A percentile compares a stretch with the other conserved stretches of the same genome.
These are phyloP conservation scores for Polyploca ridens DNA, from an alignment of 2,888 invertebrate species.

Conservation along the genomic window DNA sequence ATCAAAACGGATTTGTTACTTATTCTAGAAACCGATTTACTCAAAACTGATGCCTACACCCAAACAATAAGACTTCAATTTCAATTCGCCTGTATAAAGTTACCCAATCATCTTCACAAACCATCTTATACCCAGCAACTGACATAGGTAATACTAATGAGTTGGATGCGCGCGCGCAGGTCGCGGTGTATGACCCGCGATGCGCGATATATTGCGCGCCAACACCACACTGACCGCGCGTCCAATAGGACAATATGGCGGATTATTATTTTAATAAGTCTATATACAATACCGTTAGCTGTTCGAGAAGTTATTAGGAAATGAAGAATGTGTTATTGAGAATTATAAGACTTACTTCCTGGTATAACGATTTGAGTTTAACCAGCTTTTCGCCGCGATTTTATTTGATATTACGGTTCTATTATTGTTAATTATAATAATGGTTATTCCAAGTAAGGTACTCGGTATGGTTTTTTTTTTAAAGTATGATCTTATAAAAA, in stretches of 20 bases:
- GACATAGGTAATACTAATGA: slow-evolving; percentile 66
- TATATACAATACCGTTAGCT: not conserved
- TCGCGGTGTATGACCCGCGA: slow-evolving; percentile 58
- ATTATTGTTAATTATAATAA: too few relatives aligned
- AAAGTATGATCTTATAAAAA: too few relatives aligned
- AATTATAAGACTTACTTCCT: not conserved
- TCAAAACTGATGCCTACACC: too few relatives aligned
- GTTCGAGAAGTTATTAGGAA: not conserved
- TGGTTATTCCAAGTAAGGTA: too few relatives aligned
- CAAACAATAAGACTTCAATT: not conserved
- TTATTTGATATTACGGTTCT: not conserved
- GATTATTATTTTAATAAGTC: slow-evolving; percentile 12
- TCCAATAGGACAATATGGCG: slow-evolving; percentile 23
- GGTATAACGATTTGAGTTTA: not conserved
- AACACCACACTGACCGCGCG: slow-evolving; percentile 28
- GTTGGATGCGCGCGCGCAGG: slow-evolving; percentile 58
- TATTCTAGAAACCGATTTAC: too few relatives aligned
- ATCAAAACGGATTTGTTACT: too few relatives aligned
- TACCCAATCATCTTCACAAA: not conserved
- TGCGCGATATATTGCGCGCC: slow-evolving; percentile 59
- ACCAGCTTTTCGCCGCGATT: not conserved
- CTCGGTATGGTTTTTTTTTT: too few relatives aligned
- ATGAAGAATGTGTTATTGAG: not conserved
- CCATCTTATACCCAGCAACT: slow-evolving; percentile 37
- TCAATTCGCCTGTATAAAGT: not conserved